These are phyloP conservation scores for Onthophagus taurus DNA, from an alignment of 1,140 invertebrate species.

Conservation along the genomic window DNA sequence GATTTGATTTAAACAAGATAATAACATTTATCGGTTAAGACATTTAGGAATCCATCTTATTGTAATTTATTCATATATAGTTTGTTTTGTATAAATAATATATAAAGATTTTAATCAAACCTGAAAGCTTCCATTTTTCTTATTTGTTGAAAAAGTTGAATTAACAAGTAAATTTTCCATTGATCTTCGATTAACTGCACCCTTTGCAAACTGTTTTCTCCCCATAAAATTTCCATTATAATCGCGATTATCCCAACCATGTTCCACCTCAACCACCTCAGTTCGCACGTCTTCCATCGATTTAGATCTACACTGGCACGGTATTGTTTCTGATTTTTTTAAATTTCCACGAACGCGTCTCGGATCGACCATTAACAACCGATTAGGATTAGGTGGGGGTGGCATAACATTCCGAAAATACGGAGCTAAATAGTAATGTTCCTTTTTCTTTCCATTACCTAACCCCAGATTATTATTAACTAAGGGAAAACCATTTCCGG, in stretches of 20 bases:
- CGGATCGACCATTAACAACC: slow-evolving; percentile 41
- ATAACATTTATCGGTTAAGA: too few species aligned
- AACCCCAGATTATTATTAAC: too few species aligned
- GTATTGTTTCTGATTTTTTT: slow-evolving; percentile 34
- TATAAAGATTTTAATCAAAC: too few species aligned
- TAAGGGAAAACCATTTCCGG: slow-evolving; percentile 36
- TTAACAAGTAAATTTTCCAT: slow-evolving; percentile 59
- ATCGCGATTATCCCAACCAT: slow-evolving; percentile 54
- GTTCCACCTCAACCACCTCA: slow-evolving; percentile 49
- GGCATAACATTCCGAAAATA: slow-evolving; percentile 54
- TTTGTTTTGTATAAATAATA: too few species aligned
- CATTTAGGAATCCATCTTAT: too few species aligned
- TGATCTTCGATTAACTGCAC: slow-evolving; percentile 43
- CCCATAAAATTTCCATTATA: slow-evolving; percentile 47
- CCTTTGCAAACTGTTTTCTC: slow-evolving; percentile 31
- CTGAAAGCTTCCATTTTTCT: slow-evolving; percentile 26
- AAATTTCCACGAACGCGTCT: slow-evolving; percentile 16
- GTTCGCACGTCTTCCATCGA: slow-evolving; percentile 60
- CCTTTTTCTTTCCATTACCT: slow-evolving; percentile 48
- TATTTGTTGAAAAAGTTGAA: slow-evolving; percentile 34
- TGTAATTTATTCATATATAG: too few species aligned
- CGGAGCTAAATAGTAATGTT: slow-evolving; percentile 60
- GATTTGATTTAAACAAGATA: too few species aligned
- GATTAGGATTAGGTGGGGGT: slow-evolving; percentile 43
- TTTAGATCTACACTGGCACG: slow-evolving; percentile 53